Evolutionary conservation across 2,113 vertebrate species (phyloP).

Genomic region (Myrmecobius fasciatus): DNA sequence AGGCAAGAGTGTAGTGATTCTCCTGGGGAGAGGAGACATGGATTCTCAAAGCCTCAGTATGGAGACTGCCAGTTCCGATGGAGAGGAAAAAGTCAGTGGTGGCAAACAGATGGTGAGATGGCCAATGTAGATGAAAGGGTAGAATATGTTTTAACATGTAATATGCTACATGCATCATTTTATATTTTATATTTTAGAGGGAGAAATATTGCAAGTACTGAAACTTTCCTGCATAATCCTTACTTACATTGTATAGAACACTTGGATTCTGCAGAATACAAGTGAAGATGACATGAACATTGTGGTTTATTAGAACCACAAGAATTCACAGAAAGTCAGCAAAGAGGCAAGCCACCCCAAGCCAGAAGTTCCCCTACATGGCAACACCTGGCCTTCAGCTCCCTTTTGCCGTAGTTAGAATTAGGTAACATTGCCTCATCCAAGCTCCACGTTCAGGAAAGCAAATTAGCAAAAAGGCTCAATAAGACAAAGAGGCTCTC

Average conservation of each 20-base stretch:
- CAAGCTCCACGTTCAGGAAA: constrained; percentile 20
- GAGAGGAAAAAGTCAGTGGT: not conserved
- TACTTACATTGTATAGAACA: not conserved
- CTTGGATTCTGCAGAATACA: not conserved
- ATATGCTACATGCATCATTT: not conserved
- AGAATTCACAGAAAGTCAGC: not conserved
- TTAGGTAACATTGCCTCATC: constrained; percentile 31
- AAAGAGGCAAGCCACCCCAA: not conserved
- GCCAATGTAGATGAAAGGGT: not conserved
- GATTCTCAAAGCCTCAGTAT: not conserved
- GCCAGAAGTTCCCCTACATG: not conserved
- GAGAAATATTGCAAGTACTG: not conserved
- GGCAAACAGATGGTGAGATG: not conserved
- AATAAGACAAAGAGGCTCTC: constrained; percentile 56
- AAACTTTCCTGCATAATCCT: not conserved
- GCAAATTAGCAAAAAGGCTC: constrained; percentile 59
- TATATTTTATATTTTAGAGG: not conserved
- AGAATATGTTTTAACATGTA: not conserved
- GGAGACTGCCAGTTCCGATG: not conserved
- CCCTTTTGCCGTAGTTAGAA: constrained; percentile 32
- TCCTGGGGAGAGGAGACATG: not conserved
- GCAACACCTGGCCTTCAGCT: not conserved
- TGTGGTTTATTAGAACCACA: not conserved
- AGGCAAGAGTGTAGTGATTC: not conserved
- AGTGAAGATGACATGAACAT: not conserved